phyloP scores from a whole-genome alignment of 2,888 invertebrate species.

The Prosopocoilus inquinatus region DNA sequence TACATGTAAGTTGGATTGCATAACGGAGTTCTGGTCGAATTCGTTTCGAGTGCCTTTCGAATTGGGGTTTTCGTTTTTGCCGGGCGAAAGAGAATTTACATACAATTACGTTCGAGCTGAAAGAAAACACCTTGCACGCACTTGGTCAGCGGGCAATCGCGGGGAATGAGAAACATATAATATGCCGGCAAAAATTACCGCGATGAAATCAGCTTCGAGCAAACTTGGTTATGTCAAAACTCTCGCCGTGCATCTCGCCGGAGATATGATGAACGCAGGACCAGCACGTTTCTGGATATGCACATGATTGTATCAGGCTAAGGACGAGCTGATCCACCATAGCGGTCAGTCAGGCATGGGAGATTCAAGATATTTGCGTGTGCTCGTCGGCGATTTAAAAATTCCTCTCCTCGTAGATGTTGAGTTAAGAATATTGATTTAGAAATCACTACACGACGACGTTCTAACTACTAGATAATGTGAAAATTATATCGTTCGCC shows the following conservation, averaged over 20 bases:
- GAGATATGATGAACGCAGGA: conserved; percentile 25
- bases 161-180: conserved; percentile 19
- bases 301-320: background rate
- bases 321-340: conserved; percentile 7
- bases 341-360: conserved; percentile 13
- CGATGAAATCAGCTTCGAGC: conserved; percentile 37
- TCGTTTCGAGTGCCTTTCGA: no score
- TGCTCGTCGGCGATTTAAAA: conserved; percentile 4
- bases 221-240: conserved; percentile 36
- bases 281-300: conserved; percentile 14
- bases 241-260: conserved; percentile 32
- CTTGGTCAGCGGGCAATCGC: conserved; percentile 12
- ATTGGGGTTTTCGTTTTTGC: no score
- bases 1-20: no score
- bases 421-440: conserved; percentile 4
- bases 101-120: no score
- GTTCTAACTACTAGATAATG: conserved; percentile 1
- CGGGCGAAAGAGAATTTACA: no score
- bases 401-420: conserved; percentile 1
- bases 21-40: no score
- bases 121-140: no score
- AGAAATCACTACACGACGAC: conserved; percentile 1
- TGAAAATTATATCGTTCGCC: conserved; percentile 1
- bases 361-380: conserved; percentile 16
- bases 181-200: conserved; percentile 27